These are phyloP conservation scores for Amphimallon solstitiale DNA, from an alignment of 2,888 invertebrate genomes.

Conservation along the genomic window DNA sequence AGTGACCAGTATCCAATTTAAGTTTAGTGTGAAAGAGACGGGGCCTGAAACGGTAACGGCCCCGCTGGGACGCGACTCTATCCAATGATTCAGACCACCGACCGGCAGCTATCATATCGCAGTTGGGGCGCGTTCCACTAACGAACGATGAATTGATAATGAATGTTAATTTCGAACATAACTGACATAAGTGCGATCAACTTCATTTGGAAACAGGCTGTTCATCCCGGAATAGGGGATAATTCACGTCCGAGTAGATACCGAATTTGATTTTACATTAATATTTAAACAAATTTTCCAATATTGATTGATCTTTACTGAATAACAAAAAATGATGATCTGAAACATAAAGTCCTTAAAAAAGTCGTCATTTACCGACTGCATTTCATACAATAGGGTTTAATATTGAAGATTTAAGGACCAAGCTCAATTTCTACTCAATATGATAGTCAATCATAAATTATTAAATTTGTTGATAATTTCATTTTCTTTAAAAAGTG, in stretches of 20 bases:
- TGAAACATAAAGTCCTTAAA: too few relatives aligned
- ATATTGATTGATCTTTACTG: not conserved
- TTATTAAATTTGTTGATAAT: too few relatives aligned
- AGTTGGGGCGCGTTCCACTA: constrained; percentile 48
- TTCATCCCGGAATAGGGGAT: constrained; percentile 7
- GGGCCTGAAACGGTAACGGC: constrained; percentile 62
- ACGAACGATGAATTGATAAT: constrained; percentile 58
- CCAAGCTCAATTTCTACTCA: too few relatives aligned
- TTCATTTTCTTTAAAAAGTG: too few relatives aligned
- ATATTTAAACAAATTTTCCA: constrained; percentile 4
- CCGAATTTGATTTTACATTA: constrained; percentile 28
- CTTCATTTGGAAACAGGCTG: constrained; percentile 49
- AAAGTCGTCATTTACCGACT: too few relatives aligned
- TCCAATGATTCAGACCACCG: constrained; percentile 60
- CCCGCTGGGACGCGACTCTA: constrained; percentile 60
- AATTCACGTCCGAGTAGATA: constrained; percentile 18
- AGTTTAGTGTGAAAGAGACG: constrained; percentile 63
- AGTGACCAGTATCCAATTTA: constrained; percentile 65
- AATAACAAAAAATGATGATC: not conserved
- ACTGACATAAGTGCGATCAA: constrained; percentile 57
- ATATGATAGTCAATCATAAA: too few relatives aligned
- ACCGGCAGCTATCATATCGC: constrained; percentile 60
- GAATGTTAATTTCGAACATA: constrained; percentile 58
- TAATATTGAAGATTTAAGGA: too few relatives aligned
- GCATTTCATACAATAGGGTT: too few relatives aligned